These are phyloP conservation scores for Amaurobius ferox DNA, from an alignment of 2,888 invertebrate species.

Conservation along the genomic window DNA sequence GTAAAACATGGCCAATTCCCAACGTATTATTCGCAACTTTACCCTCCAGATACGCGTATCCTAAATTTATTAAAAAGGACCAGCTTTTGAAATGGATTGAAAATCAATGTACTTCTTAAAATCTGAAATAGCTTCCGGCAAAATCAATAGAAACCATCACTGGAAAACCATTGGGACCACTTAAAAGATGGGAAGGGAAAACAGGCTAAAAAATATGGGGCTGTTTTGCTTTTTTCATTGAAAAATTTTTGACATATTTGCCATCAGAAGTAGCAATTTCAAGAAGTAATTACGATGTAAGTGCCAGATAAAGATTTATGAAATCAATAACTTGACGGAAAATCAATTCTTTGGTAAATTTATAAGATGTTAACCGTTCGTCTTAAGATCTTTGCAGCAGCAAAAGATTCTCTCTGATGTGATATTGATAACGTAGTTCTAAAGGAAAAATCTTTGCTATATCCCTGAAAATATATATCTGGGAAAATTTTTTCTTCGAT, in stretches of 20 bases:
- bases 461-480: slow-evolving; percentile 24
- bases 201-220: slow-evolving; percentile 6
- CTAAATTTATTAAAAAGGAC: slow-evolving; percentile 24
- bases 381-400: background rate
- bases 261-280: slow-evolving; percentile 56
- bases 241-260: slow-evolving; percentile 42
- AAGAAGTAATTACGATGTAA: slow-evolving; percentile 64
- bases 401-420: background rate
- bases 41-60: slow-evolving; percentile 23
- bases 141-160: slow-evolving; percentile 66
- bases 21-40: no score
- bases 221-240: slow-evolving; percentile 29
- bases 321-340: slow-evolving; percentile 56
- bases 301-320: slow-evolving; percentile 63
- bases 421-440: no score
- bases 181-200: slow-evolving; percentile 41
- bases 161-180: slow-evolving; percentile 61
- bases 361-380: background rate
- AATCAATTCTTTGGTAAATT: slow-evolving; percentile 33
- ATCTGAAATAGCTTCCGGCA: slow-evolving; percentile 49
- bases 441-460: background rate
- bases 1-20: no score
- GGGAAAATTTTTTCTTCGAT: background rate
- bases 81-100: slow-evolving; percentile 53
- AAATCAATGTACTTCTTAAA: slow-evolving; percentile 62